These are phyloP conservation scores for Lipotes vexillifer DNA, from an alignment of 2,113 vertebrate species.

Conservation along the genomic window DNA sequence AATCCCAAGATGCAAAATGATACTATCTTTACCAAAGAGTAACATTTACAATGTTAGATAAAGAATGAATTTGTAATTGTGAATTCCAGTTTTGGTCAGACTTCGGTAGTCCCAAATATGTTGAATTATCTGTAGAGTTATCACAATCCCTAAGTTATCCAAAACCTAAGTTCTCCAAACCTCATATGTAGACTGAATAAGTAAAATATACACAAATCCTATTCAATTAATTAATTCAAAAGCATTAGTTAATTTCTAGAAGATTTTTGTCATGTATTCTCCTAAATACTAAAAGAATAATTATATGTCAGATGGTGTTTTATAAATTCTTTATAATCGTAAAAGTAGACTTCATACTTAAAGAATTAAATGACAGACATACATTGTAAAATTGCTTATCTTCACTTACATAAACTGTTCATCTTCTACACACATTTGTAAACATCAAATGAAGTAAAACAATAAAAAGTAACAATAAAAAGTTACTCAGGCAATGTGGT, in stretches of 20 bases:
- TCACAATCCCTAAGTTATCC: not conserved
- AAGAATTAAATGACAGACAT: not conserved
- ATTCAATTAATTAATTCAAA: not conserved
- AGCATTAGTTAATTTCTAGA: not conserved
- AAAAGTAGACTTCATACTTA: not conserved
- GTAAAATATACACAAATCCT: not conserved
- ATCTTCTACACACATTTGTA: not conserved
- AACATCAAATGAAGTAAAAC: not conserved
- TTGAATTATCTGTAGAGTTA: conserved; percentile 13
- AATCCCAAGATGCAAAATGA: not conserved
- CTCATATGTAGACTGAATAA: not conserved
- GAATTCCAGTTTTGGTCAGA: not conserved
- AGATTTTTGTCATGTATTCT: not conserved
- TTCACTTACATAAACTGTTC: not conserved
- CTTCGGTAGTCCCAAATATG: not conserved
- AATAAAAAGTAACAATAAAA: not conserved
- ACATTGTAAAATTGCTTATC: not conserved
- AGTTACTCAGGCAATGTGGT: not conserved
- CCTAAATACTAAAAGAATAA: not conserved
- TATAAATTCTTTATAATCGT: not conserved
- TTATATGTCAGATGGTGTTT: not conserved
- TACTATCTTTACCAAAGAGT: not conserved
- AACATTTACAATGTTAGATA: not conserved
- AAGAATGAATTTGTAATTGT: not conserved
- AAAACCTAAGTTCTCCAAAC: not conserved